Conservation (phyloP, 1,140 invertebrate genomes). For the Micrasema longulum region DNA sequence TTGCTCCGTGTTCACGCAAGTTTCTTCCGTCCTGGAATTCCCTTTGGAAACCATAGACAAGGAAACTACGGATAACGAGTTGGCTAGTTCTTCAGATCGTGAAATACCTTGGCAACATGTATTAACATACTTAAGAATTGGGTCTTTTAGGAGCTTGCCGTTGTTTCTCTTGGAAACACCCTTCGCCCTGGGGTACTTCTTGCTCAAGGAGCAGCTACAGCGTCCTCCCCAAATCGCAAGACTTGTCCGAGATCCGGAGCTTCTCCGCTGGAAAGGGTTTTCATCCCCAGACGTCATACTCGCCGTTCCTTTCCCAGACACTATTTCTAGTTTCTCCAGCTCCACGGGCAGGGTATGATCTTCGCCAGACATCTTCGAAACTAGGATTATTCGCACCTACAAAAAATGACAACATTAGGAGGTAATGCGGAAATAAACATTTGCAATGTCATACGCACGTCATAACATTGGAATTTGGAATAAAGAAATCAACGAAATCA, state of each 20-base stretch:
- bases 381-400: slow-evolving; percentile 27
- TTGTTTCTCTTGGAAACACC: slow-evolving; percentile 60
- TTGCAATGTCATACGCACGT: slow-evolving; percentile 43
- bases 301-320: slow-evolving; percentile 57
- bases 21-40: slow-evolving; percentile 57
- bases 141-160: slow-evolving; percentile 61
- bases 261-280: slow-evolving; percentile 60
- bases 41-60: slow-evolving; percentile 44
- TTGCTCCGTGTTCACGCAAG: neutral
- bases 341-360: slow-evolving; percentile 64
- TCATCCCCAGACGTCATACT: slow-evolving; percentile 55
- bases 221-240: slow-evolving; percentile 24
- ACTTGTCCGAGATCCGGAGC: slow-evolving; percentile 21
- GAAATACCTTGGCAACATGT: slow-evolving; percentile 52
- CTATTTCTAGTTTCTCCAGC: slow-evolving; percentile 68
- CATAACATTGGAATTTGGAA: slow-evolving; percentile 45
- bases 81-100: slow-evolving; percentile 55
- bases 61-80: slow-evolving; percentile 43
- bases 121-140: slow-evolving; percentile 60
- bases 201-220: slow-evolving; percentile 28
- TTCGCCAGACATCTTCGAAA: slow-evolving; percentile 61
- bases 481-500: slow-evolving; percentile 3
- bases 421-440: slow-evolving; percentile 33
- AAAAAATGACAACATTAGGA: slow-evolving; percentile 20
- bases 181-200: slow-evolving; percentile 54